phyloP scores from a whole-genome alignment of 2,113 vertebrate species.

The Myiopsitta monachus region DNA sequence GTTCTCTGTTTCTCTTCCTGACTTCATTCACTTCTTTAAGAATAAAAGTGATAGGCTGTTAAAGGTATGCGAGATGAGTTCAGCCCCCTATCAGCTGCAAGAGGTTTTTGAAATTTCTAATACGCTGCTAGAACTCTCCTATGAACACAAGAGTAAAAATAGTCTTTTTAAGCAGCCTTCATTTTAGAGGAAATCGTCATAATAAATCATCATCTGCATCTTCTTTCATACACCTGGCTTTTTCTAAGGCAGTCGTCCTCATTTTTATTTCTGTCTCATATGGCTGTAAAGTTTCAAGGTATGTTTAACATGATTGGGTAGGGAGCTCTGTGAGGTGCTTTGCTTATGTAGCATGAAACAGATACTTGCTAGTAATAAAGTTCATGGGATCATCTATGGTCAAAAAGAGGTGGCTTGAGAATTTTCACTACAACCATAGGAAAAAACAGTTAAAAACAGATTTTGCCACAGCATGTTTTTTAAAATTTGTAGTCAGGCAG shows the following conservation, averaged over 20 bases:
- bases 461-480: not conserved
- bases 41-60: not conserved
- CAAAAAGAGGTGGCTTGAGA: not conserved
- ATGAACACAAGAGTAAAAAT: not conserved
- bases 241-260: not conserved
- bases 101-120: not conserved
- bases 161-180: not conserved
- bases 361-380: not conserved
- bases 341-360: not conserved
- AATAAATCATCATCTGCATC: not conserved
- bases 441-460: not conserved
- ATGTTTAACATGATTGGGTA: not conserved
- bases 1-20: not conserved
- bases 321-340: not conserved
- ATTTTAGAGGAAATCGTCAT: not conserved
- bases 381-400: not conserved
- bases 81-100: not conserved
- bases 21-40: not conserved
- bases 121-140: not conserved
- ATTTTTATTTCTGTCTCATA: not conserved
- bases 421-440: not conserved
- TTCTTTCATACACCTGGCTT: not conserved
- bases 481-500: not conserved
- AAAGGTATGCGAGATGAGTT: not conserved
- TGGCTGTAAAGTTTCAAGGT: not conserved